These are phyloP conservation scores for Phylloscopus trochilus DNA, from an alignment of 2,113 vertebrate species.

Conservation along the genomic window DNA sequence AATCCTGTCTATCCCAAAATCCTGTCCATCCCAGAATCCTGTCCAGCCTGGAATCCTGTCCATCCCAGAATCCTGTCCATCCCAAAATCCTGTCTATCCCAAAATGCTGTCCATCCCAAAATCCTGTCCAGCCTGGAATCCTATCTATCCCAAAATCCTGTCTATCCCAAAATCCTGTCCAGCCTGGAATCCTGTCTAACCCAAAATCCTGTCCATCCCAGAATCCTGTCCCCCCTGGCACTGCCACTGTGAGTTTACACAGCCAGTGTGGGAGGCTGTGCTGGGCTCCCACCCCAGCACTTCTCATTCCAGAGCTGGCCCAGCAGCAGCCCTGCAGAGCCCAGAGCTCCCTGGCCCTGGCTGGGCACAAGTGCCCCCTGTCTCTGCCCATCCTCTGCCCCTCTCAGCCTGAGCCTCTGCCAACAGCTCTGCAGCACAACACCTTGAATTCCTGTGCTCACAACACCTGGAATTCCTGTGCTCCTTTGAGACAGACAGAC, in stretches of 20 bases:
- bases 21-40: fast-evolving
- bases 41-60: fast-evolving
- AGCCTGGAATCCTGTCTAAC: not conserved
- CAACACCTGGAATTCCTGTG: not conserved
- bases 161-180: fast-evolving
- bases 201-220: fast-evolving
- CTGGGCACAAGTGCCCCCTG: not conserved
- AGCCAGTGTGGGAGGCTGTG: fast-evolving
- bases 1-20: not conserved
- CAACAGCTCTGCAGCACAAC: not conserved
- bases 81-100: fast-evolving
- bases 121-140: not conserved
- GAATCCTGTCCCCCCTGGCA: not conserved
- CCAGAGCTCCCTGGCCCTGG: not conserved
- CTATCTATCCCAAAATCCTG: not conserved
- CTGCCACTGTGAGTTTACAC: fast-evolving
- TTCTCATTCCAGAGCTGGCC: fast-evolving
- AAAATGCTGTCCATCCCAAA: fast-evolving
- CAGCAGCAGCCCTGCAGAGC: not conserved
- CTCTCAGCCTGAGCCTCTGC: not conserved
- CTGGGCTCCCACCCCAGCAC: not conserved
- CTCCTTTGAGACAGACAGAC: not conserved
- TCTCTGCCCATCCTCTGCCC: not conserved
- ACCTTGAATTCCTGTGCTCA: not conserved
- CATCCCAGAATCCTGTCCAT: fast-evolving